These are phyloP conservation scores for Sciurus vulgaris DNA, from an alignment of 2,797 vertebrate genomes.

Conservation along the genomic window DNA sequence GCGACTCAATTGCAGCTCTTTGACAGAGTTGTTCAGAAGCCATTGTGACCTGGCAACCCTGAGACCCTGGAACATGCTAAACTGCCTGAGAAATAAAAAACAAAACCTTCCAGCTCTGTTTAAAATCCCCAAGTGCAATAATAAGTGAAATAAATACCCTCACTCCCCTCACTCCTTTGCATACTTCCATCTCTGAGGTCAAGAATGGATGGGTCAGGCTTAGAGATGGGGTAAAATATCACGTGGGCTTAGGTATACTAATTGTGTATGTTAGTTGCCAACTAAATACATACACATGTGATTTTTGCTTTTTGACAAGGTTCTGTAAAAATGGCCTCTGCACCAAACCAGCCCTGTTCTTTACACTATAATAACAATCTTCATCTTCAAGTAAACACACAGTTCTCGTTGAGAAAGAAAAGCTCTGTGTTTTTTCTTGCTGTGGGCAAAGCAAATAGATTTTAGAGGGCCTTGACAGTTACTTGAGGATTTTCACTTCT, in stretches of 20 bases:
- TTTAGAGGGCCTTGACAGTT: not conserved
- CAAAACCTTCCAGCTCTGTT: not conserved
- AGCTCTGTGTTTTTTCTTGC: not conserved
- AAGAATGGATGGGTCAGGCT: not conserved
- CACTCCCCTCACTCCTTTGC: rapidly evolving
- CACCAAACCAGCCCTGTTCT: not conserved
- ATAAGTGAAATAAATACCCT: not conserved
- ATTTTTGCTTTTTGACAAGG: not conserved
- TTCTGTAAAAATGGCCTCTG: not conserved
- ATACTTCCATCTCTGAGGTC: not conserved
- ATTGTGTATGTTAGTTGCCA: not conserved
- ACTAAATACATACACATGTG: not conserved
- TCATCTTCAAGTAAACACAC: not conserved
- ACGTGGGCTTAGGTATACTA: not conserved
- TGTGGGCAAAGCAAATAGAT: not conserved
- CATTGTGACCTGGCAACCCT: not conserved
- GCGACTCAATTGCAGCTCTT: not conserved
- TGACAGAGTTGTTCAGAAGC: not conserved
- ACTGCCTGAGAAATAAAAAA: not conserved
- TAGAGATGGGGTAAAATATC: not conserved
- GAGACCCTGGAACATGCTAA: not conserved
- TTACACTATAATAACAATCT: not conserved
- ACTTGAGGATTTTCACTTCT: not conserved
- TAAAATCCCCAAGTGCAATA: not conserved
- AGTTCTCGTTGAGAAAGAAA: not conserved